Conservation (phyloP, 2,888 invertebrate genomes). For the Pogonocherus hispidulus region DNA sequence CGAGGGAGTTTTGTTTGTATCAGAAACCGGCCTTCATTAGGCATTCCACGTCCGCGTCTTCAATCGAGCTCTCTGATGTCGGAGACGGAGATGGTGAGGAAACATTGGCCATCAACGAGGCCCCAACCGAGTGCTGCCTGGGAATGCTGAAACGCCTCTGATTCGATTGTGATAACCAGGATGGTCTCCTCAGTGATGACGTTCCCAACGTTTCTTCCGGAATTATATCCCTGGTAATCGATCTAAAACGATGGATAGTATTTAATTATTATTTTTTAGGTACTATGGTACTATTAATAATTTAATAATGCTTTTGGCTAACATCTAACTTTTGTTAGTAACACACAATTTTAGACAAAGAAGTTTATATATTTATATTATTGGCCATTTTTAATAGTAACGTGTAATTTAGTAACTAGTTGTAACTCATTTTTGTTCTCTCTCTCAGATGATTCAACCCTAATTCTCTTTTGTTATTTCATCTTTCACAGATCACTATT, state of each 20-base stretch:
- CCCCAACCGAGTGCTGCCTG: constrained; percentile 75
- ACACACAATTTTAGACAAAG: too few species aligned
- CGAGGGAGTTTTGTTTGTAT: constrained; percentile 34
- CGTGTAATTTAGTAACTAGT: too few species aligned
- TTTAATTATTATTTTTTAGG: too few species aligned
- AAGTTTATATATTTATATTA: too few species aligned
- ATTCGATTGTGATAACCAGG: constrained; percentile 67
- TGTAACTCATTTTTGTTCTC: too few species aligned
- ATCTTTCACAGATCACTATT: too few species aligned
- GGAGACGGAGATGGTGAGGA: constrained; percentile 75
- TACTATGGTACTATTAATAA: too few species aligned
- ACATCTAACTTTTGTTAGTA: too few species aligned
- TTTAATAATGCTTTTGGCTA: too few species aligned
- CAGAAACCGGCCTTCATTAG: constrained; percentile 65
- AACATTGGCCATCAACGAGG: constrained; percentile 70
- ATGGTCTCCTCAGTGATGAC: constrained; percentile 59
- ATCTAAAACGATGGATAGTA: constrained; percentile 63
- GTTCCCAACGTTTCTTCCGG: constrained; percentile 74
- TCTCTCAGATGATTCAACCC: too few species aligned
- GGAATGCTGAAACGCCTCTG: constrained; percentile 74
- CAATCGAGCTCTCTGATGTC: constrained; percentile 68
- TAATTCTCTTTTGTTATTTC: too few species aligned
- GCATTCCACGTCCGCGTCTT: constrained; percentile 65
- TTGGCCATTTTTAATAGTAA: too few species aligned
- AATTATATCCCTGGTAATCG: constrained; percentile 77